These are phyloP conservation scores for Drosophila cracens DNA, from an alignment of 2,888 invertebrate species.

Conservation along the genomic window DNA sequence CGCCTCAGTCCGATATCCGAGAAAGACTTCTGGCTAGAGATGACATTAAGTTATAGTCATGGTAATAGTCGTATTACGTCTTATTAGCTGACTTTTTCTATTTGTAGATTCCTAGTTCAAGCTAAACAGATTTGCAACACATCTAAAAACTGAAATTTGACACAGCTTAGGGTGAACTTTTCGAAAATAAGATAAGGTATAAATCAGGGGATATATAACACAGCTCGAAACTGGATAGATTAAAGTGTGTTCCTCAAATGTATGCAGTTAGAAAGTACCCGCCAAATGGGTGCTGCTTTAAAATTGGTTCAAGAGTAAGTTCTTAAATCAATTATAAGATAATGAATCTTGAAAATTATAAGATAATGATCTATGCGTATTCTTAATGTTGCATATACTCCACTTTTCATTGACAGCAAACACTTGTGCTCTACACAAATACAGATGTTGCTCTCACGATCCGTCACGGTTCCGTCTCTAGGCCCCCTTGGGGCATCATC, in stretches of 20 bases:
- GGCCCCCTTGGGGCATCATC: conserved; percentile 50
- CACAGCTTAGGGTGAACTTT: neutral
- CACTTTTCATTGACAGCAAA: conserved; percentile 16
- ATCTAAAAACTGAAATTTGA: neutral
- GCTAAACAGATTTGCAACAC: neutral
- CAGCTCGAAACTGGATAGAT: neutral
- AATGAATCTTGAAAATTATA: neutral
- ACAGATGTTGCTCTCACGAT: conserved; percentile 22
- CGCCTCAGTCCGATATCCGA: neutral
- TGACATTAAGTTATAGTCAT: conserved; percentile 23
- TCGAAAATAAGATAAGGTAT: neutral
- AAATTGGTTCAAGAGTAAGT: neutral
- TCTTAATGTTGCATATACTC: neutral
- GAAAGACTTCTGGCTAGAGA: conserved; percentile 52
- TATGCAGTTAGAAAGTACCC: neutral
- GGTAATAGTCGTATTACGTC: neutral
- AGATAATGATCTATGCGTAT: neutral
- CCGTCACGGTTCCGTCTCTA: conserved; percentile 67
- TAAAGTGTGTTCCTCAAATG: neutral
- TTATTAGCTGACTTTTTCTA: neutral
- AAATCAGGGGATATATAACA: neutral
- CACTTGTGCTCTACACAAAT: conserved; percentile 14
- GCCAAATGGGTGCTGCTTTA: neutral
- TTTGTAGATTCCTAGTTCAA: neutral
- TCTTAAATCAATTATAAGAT: neutral